Base-by-base conservation (phyloP, 2,888 invertebrate genomes). In the Hyles lineata region DNA sequence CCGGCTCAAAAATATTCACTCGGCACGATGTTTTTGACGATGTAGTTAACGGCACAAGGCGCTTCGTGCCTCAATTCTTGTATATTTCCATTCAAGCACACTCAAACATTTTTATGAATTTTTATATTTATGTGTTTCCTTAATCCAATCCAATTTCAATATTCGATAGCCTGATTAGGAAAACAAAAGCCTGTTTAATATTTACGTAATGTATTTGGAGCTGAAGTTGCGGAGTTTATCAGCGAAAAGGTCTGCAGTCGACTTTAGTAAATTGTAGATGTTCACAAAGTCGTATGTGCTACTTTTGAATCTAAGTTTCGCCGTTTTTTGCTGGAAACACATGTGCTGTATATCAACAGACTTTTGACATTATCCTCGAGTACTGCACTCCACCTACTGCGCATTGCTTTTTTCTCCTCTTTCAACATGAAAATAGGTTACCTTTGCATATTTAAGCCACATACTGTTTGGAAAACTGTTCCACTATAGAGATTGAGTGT, bases 301-400 rank as follows among this genome's bases (percentile, higher is more conserved):
- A 67, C 67, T 50, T 67, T 67, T 67, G 43, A 23, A 43, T 67
- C 43, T 67, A 50, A 67, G 67, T 67, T 67, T 67, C 43, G 50
- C 67, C 67, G 23, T 67, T 67, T 67, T 63, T 63, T 63, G 63
- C 43, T 43, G 63, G 58, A 32, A 59, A 35, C 43, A 71, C 32
- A 71, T 43, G 70, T 60, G 43, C 60, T 71, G 35, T 71, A 60
- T 70, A 58, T 60, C 70, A 71, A 71, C 43, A 60, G 58, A 71
- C 32, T 71, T 71, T 71, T 71, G 35, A 60, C 70, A 59, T 60
- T 71, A 59, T 71, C 70, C 59, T 60, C 43, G 70, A 71, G 43
- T 59, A 59, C 43, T 59, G 70, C 70, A 71, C 35, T 71, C 35
- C 70, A 71, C 67, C 67, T 67, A 63, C 35, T 23, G 59, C 43